Percentiles rank a stretch among this genome's conserved stretches.
These are phyloP conservation scores for Peromyscus polionotus DNA, from an alignment of 2,113 vertebrate genomes.

Conservation along the genomic window DNA sequence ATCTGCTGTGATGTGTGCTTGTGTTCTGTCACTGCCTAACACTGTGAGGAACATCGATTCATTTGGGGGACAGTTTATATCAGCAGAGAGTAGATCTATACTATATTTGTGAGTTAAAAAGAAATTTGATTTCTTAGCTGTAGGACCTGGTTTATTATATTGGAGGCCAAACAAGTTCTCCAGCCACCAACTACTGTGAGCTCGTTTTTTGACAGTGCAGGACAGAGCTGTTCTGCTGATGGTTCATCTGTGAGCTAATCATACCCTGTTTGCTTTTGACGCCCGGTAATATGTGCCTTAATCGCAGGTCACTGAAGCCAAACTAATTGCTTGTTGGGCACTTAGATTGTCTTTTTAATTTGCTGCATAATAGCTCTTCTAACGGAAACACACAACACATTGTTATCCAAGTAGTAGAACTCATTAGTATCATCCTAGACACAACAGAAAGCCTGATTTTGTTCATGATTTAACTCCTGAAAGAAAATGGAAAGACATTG, in stretches of 20 bases:
- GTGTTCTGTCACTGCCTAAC: background rate
- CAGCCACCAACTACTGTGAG: conserved; percentile 15
- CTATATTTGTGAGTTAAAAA: conserved; percentile 67
- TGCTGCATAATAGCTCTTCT: conserved; percentile 43
- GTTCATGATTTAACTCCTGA: conserved; percentile 45
- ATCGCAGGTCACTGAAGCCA: conserved; percentile 73
- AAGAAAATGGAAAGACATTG: conserved; percentile 51
- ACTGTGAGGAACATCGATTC: background rate
- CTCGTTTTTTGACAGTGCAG: background rate
- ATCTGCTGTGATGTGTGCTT: background rate
- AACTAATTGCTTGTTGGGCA: conserved; percentile 74
- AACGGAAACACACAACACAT: conserved; percentile 41
- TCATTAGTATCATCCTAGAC: conserved; percentile 63
- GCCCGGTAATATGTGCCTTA: conserved; percentile 62
- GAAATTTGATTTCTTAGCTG: conserved; percentile 53
- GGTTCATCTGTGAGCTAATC: conserved; percentile 64
- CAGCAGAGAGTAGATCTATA: background rate
- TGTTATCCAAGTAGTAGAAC: conserved; percentile 52
- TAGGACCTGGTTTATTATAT: conserved; percentile 66
- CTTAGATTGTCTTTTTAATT: conserved; percentile 70
- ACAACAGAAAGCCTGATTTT: conserved; percentile 43
- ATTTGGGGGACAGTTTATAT: background rate
- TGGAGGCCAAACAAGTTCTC: conserved; percentile 53
- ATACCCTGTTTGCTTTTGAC: conserved; percentile 57
- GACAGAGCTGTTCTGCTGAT: conserved; percentile 38